Base-by-base conservation (phyloP, 2,888 invertebrate species). In the Protophormia terraenovae region DNA sequence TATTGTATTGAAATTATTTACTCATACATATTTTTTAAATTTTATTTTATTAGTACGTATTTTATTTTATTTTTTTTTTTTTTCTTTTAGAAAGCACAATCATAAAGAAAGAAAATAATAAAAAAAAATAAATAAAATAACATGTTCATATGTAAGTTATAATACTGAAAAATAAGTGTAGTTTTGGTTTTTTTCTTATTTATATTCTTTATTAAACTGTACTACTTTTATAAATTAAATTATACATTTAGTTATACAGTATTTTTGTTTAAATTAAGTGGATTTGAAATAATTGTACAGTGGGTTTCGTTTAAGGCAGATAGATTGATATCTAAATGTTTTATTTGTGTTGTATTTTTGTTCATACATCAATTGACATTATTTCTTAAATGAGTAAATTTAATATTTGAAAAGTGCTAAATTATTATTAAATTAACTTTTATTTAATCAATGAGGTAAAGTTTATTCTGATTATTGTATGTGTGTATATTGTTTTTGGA, bases 21-120 rank as follows among this genome's bases (percentile, higher is more conserved):
- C 66, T 73, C 19, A 22, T 38, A 62, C 38, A 38, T 19, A 35
- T 62, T 47, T 62, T 62, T 71, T 50, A 83, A 77, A n/a, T n/a
- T n/a, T n/a, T n/a, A n/a, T n/a, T n/a, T n/a, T n/a, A n/a, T n/a
- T n/a, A n/a, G n/a, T n/a, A n/a, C n/a, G n/a, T n/a, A n/a, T 86
- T 81, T 73, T n/a, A 55, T 84, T 84, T 83, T 86, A 50, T 72
- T 67, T 60, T 71, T 64, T 76, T 71, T 60, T 79, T 80, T 80
- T 66, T 73, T 66, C 82, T 79, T 77, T 77, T 86, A 77, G 80
- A 84, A 84, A 84, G 80, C 84, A 76, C 84, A 78, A 78, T 64
- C 8, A 50, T 19, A 76, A 53, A n/a, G 27, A 60, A 69, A 71
- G 72, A 84, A 81, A 53, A 55, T 27, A 66, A 62, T 45, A 79